Percentiles rank a stretch among this genome's conserved stretches.
Conservation (phyloP, 2,888 invertebrate genomes). For the Meteorus cinctellus region DNA sequence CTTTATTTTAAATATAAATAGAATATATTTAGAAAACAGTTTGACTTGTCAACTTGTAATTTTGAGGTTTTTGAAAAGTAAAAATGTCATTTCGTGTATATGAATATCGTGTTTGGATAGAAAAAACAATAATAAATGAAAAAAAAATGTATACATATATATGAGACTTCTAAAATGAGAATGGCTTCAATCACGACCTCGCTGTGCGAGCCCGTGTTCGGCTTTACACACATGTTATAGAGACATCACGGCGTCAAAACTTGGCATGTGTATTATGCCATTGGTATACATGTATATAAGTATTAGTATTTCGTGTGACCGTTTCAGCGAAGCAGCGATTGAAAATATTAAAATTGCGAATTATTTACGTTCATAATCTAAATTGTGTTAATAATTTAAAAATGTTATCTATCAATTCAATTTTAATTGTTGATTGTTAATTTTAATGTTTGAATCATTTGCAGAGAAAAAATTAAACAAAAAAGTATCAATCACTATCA, state of each 20-base stretch:
- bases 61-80: no score
- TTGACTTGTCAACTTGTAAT: no score
- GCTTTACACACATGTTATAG: constrained; percentile 2
- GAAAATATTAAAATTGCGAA: constrained; percentile 35
- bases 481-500: no score
- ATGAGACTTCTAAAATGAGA: background rate
- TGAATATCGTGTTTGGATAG: no score
- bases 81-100: background rate
- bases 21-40: no score
- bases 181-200: constrained; percentile 51
- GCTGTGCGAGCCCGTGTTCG: constrained; percentile 59
- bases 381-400: no score
- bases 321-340: background rate
- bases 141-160: background rate
- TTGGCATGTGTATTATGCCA: constrained; percentile 63
- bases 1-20: no score
- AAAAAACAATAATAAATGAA: background rate
- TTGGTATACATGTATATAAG: constrained; percentile 25
- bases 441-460: no score
- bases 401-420: no score
- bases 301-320: constrained; percentile 40
- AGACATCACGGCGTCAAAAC: constrained; percentile 69
- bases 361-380: background rate
- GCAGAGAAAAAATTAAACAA: no score
- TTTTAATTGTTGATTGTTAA: no score